Base-by-base conservation (phyloP, 1,140 invertebrate genomes). In the Cataglyphis hispanica region DNA sequence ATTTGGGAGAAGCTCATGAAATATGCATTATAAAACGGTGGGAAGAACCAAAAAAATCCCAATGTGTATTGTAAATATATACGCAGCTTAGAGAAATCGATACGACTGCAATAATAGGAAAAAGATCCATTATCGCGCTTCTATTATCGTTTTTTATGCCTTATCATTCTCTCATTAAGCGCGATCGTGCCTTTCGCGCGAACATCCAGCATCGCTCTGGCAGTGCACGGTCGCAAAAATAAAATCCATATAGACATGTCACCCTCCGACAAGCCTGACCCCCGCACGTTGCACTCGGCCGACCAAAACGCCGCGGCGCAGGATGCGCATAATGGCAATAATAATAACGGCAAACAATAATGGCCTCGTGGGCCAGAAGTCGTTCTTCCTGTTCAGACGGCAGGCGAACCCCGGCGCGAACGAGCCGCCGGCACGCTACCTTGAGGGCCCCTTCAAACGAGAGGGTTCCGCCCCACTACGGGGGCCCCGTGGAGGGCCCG, bases 261-360 rank as follows among this genome's bases (percentile, higher is more conserved):
- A 1, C 22, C 34, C 46, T 50, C 40, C 43, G 10, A 10, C 31
- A 25, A 58, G 27, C 10, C 19, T 67, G 43, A 46, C 19, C 11
- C 6, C 60, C n/a, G n/a, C n/a, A n/a, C n/a, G 75, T 53, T 25
- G 22, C 78, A 63, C 10, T 31, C 37, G 43, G 43, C 53, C 53
- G 46, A 56, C 34, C 50, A 69, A 81, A 88, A 63, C 84, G 43
- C 69, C 74, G 25, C 53, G 70, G 10, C 53, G 81, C 81, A 64
- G 72, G 81, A 77, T 53, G 46, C 46, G 40, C 50, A 69, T 78
- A 83, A 83, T 83, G 16, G 16, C 16, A 63, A 83, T 75, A 72
- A 89, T 25, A 53, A 86, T 86, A 89, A 76, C 75, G 60, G 37
- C 84, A 63, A 53, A 60, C 13, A 80, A 86, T 89, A 86, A 89